Percentiles rank a stretch among this genome's conserved stretches.
Conservation (phyloP, 2,888 invertebrate species). For the Cylindroiulus punctatus region DNA sequence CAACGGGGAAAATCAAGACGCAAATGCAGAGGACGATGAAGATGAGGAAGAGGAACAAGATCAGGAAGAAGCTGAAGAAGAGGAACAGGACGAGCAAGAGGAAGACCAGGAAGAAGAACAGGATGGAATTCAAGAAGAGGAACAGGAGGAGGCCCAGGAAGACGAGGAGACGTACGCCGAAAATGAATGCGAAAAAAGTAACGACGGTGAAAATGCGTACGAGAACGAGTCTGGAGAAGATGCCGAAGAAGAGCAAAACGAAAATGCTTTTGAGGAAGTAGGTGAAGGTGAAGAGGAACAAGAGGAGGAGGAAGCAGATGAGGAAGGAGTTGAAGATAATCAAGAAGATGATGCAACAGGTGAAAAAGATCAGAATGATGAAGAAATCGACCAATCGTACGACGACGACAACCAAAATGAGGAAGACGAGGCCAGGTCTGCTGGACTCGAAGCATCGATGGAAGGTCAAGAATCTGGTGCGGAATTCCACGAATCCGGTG, state of each 20-base stretch:
- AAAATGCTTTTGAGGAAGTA: slow-evolving; percentile 54
- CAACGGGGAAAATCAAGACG: slow-evolving; percentile 47
- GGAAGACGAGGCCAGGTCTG: background rate
- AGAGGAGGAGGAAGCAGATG: slow-evolving; percentile 57
- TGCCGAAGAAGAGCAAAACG: slow-evolving; percentile 55
- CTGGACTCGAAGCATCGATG: background rate
- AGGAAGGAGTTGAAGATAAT: slow-evolving; percentile 59
- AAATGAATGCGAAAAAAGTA: slow-evolving; percentile 51
- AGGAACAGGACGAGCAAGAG: slow-evolving; percentile 38
- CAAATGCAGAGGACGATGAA: background rate
- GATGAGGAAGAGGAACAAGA: slow-evolving; percentile 40
- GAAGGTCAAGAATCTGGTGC: background rate
- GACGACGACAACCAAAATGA: slow-evolving; percentile 49
- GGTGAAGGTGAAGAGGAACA: slow-evolving; percentile 59
- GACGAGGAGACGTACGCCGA: slow-evolving; percentile 13
- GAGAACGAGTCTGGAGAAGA: slow-evolving; percentile 52
- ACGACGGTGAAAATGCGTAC: slow-evolving; percentile 52
- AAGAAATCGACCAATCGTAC: slow-evolving; percentile 4
- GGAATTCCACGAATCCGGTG: background rate
- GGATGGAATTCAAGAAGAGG: slow-evolving; percentile 26
- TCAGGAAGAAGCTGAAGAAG: slow-evolving; percentile 48
- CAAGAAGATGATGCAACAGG: slow-evolving; percentile 56
- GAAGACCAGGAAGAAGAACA: slow-evolving; percentile 57
- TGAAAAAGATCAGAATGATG: slow-evolving; percentile 42
- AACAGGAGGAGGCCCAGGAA: slow-evolving; percentile 39